These are phyloP conservation scores for Mirounga angustirostris DNA, from an alignment of 2,113 vertebrate genomes.

Conservation along the genomic window DNA sequence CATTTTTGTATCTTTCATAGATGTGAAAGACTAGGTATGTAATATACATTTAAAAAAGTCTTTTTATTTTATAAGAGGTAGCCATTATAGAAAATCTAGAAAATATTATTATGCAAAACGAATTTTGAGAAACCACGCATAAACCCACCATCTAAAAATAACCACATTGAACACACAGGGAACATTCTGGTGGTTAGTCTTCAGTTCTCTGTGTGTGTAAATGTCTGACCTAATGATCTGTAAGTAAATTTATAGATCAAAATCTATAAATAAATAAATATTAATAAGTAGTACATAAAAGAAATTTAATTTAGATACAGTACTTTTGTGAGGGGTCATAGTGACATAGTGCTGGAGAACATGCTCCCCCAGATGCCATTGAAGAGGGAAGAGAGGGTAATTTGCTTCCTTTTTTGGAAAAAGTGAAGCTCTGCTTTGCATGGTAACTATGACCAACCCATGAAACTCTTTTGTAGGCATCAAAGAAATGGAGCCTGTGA, in stretches of 20 bases:
- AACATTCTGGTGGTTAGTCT: slow-evolving; percentile 15
- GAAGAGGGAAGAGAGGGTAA: neutral
- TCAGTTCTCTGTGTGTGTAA: neutral
- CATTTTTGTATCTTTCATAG: slow-evolving; percentile 18
- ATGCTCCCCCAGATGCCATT: neutral
- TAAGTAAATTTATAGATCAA: neutral
- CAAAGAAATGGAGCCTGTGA: slow-evolving; percentile 72
- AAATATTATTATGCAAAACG: slow-evolving; percentile 26
- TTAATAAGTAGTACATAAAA: neutral
- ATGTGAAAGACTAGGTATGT: neutral
- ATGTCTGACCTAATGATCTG: neutral
- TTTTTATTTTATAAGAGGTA: slow-evolving; percentile 7
- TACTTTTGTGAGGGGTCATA: neutral
- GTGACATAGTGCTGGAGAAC: neutral
- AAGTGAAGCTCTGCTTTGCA: slow-evolving; percentile 44
- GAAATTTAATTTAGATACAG: neutral
- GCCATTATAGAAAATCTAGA: neutral
- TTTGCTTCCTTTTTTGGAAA: neutral
- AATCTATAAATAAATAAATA: neutral
- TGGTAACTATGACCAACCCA: slow-evolving; percentile 66
- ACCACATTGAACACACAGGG: neutral
- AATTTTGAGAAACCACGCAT: neutral
- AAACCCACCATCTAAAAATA: neutral
- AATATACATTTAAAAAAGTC: neutral
- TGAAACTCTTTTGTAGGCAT: slow-evolving; percentile 69